Percentiles rank a stretch among this genome's conserved stretches.
Conservation (phyloP, 2,113 vertebrate species). For the Menidia beryllina region DNA sequence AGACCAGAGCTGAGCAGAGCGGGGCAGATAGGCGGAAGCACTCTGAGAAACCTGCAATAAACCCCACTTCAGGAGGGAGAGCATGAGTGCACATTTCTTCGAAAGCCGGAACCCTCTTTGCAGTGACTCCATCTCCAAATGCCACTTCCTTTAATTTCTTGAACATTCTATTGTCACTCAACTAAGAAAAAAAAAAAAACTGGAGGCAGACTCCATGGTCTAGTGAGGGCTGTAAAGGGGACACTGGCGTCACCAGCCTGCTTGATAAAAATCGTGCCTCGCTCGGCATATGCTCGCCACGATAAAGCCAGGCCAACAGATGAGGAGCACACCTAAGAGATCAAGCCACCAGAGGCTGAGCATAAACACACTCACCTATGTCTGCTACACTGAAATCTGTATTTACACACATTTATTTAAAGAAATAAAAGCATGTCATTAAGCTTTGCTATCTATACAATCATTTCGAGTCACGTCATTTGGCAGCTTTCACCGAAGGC, state of each 20-base stretch:
- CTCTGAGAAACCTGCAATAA: conserved; percentile 21
- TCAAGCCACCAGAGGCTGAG: not conserved
- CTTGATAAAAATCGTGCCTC: not conserved
- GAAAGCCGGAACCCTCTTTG: not conserved
- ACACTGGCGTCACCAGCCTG: conserved; percentile 4
- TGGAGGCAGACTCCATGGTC: not conserved
- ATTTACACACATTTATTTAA: not conserved
- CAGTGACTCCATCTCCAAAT: not conserved
- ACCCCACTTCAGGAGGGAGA: not conserved
- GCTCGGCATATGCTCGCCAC: conserved; percentile 24
- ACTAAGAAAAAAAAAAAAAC: not conserved
- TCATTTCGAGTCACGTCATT: no score
- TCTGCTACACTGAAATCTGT: not conserved
- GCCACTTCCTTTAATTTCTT: not conserved
- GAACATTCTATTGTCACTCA: not conserved
- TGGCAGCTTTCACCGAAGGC: no score
- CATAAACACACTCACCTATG: conserved; percentile 24
- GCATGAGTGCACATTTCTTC: not conserved
- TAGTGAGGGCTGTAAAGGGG: not conserved
- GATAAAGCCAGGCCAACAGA: conserved; percentile 8
- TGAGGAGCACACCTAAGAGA: conserved; percentile 6
- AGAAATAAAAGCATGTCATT: no score
- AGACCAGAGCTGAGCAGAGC: no score
- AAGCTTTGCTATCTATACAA: no score
- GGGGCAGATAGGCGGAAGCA: no score